A percentile compares a stretch with the other conserved stretches of the same genome.
phyloP scores from a whole-genome alignment of 2,113 vertebrate species.

The zebrafish (Danio rerio) region GRCz12tu NC_133185.1:23933501-23934000 shows the following conservation, averaged over 20 bases:
- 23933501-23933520: constrained; percentile 62
- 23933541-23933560: constrained; percentile 41
- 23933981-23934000: too few relatives aligned
- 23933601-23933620: neutral
- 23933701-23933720: neutral
- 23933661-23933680: neutral
- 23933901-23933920: too few relatives aligned
- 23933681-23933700: neutral
- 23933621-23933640: constrained; percentile 8
- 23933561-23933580: neutral
- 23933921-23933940: too few relatives aligned
- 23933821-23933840: too few relatives aligned
- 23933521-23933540: constrained; percentile 55
- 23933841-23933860: too few relatives aligned
- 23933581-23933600: neutral
- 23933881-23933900: too few relatives aligned
- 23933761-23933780: neutral
- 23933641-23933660: constrained; percentile 43
- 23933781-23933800: neutral
- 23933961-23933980: too few relatives aligned
- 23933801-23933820: neutral
- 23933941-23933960: too few relatives aligned
- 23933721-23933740: neutral
- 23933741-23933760: neutral
- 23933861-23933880: too few relatives aligned